Conservation (phyloP, 2,888 invertebrate species). For the Drosophila prolongata region DNA sequence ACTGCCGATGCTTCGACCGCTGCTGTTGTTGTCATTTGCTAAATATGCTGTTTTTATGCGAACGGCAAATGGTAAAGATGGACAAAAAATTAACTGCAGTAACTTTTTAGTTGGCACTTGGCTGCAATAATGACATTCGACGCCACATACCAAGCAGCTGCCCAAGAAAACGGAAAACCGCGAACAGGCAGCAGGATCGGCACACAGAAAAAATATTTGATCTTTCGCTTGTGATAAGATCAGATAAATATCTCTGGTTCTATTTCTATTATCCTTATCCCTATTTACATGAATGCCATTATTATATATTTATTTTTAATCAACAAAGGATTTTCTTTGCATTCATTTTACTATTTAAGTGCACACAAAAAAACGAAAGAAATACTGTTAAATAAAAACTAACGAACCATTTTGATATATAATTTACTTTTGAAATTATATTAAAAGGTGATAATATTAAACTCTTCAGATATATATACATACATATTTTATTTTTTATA, state of each 20-base stretch:
- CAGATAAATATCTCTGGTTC: background rate
- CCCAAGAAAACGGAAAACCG: conserved; percentile 24
- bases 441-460: no score
- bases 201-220: background rate
- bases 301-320: no score
- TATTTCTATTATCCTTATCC: no score
- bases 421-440: no score
- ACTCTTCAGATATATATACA: no score
- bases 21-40: conserved; percentile 82
- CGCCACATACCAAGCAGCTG: conserved; percentile 82
- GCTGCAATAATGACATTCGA: conserved; percentile 83
- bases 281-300: background rate
- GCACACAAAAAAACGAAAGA: no score
- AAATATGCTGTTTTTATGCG: conserved; percentile 82
- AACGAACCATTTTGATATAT: no score
- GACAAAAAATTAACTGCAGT: conserved; percentile 78
- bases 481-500: no score
- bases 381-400: no score
- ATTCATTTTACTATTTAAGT: no score
- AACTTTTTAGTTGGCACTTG: conserved; percentile 83
- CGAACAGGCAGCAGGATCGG: conserved; percentile 31
- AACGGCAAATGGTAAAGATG: conserved; percentile 69
- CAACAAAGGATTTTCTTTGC: no score
- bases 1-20: conserved; percentile 33
- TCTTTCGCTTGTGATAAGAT: background rate